Evolutionary conservation across 2,888 invertebrate species (phyloP), one percentile per base, ranked within the genome.

Genomic region (Drosophila mettleri): DNA sequence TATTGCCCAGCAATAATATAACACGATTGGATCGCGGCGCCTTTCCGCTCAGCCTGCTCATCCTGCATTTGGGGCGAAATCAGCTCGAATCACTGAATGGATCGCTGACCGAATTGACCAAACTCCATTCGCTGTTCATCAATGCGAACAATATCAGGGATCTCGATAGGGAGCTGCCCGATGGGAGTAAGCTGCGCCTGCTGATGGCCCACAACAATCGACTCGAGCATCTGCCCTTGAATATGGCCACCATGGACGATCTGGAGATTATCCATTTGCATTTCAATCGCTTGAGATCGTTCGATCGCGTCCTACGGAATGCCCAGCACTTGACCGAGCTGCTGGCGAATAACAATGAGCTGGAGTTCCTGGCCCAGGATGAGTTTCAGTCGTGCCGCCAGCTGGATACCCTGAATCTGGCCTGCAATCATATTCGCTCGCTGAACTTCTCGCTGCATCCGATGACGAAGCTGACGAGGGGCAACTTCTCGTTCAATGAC

Each of bases 101-200:
- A n/a, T 96, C 96, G 1, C 91, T 97, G n/a, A 93, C 95, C 69
- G 95, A 96, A 62, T 92, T 97, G 51, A 94, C 94, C 68, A 94
- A 95, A 68, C 92, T 97, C 67, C 95, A 95, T 86, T 96, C 96
- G 94, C 93, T 97, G 49, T 95, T 96, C 79, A 94, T 97, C 52
- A 96, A 96, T 89, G 94, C 94, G 59, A 97, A 97, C 91, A 94
- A 95, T 78, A 93, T 97, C 62, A 94, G 94, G 65, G 94, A 95
- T 29, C 93, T 97, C 80, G 97, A 97, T 49, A 94, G 95, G 46
- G 95, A 97, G 91, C 91, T 97, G 69, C 97, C 97, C 2, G 93
- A 94, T 72, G 94, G 94, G 79, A 85, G 89, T 78, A 94, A 94
- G 87, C 92, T 97, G 27, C 93, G 93, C 49, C 93, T 96, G 82